phyloP scores from a whole-genome alignment of 2,888 invertebrate species.

The Aethes cnicana region DNA sequence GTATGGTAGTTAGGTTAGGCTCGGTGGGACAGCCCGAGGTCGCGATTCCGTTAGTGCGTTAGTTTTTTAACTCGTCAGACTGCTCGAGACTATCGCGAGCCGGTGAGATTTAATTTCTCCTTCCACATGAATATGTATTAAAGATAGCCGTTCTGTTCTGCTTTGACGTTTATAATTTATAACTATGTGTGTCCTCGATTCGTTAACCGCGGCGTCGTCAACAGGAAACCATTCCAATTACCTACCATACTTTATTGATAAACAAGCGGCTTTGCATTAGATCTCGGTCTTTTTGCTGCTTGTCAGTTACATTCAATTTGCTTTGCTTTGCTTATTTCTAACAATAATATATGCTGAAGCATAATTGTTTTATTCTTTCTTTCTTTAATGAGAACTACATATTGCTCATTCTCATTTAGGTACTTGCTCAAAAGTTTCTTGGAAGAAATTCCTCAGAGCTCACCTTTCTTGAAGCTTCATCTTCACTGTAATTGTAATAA shows the following conservation, averaged over 20 bases:
- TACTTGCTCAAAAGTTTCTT: no score
- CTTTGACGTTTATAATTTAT: slow-evolving; percentile 6
- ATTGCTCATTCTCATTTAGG: no score
- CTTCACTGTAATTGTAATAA: no score
- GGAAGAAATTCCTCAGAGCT: no score
- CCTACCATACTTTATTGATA: slow-evolving; percentile 21
- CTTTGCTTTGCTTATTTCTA: no score
- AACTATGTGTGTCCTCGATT: slow-evolving; percentile 21
- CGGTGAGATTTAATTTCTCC: slow-evolving; percentile 34
- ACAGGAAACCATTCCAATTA: slow-evolving; percentile 24
- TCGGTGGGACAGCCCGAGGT: slow-evolving; percentile 30
- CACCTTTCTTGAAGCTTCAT: no score
- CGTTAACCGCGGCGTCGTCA: slow-evolving; percentile 10
- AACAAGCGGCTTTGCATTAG: slow-evolving; percentile 1
- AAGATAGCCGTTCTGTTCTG: slow-evolving; percentile 15
- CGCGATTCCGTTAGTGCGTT: slow-evolving; percentile 35
- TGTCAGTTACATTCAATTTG: no score
- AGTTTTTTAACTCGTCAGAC: slow-evolving; percentile 36
- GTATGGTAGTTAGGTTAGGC: slow-evolving; percentile 13
- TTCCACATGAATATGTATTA: slow-evolving; percentile 35
- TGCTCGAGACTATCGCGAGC: slow-evolving; percentile 22
- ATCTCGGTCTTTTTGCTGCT: no score
- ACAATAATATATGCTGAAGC: no score
- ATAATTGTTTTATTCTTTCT: no score
- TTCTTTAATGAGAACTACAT: no score